Conservation (phyloP, 2,888 invertebrate genomes). For the Leptinotarsa haldemani region DNA sequence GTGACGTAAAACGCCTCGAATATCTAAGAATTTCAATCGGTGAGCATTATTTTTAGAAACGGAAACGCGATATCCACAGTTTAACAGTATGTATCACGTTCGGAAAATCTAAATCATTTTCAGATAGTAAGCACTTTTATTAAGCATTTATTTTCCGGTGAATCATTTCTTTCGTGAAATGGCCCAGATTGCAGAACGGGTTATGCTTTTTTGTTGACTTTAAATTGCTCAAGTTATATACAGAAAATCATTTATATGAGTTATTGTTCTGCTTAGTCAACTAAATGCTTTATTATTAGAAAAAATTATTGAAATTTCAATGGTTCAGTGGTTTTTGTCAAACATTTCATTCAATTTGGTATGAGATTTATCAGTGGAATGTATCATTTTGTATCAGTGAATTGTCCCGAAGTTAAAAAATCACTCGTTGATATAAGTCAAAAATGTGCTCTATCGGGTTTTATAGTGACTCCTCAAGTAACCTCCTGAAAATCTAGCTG, state of each 20-base stretch:
- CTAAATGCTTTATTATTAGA: too few species aligned
- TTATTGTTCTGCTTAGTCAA: neutral
- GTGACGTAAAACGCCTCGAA: too few species aligned
- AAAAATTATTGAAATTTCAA: too few species aligned
- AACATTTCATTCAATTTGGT: too few species aligned
- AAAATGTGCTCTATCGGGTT: too few species aligned
- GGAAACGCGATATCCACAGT: neutral
- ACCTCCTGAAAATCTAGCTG: too few species aligned
- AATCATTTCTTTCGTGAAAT: neutral
- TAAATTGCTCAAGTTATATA: neutral
- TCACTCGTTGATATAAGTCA: too few species aligned
- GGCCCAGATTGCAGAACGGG: neutral
- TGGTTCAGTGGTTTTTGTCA: too few species aligned
- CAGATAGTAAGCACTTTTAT: neutral
- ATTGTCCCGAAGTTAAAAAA: too few species aligned
- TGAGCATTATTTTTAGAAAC: constrained; percentile 13
- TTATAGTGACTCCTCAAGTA: too few species aligned
- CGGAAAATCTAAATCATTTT: neutral
- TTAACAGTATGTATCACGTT: neutral
- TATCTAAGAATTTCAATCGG: neutral
- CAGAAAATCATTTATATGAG: neutral
- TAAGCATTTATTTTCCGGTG: neutral
- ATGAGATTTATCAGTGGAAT: too few species aligned
- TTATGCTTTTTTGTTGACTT: neutral
- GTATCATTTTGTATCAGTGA: too few species aligned